These are phyloP conservation scores for Mythimna lalbum DNA, from an alignment of 2,888 invertebrate species.

Conservation along the genomic window DNA sequence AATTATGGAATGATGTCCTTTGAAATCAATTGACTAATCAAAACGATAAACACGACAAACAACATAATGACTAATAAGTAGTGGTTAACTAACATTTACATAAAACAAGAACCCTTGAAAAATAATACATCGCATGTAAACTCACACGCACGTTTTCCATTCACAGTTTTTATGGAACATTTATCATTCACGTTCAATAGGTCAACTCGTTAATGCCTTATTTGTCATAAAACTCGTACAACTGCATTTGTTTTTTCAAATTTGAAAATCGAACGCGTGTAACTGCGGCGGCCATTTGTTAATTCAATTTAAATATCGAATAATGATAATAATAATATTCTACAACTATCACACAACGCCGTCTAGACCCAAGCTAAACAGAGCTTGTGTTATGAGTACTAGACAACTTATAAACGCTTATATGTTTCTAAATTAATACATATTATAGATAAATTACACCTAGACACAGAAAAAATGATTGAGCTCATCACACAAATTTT, in stretches of 20 bases:
- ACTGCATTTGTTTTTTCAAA: constrained; percentile 16
- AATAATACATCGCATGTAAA: constrained; percentile 21
- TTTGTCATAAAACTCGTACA: constrained; percentile 13
- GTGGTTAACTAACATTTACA: constrained; percentile 1
- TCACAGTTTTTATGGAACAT: constrained; percentile 12
- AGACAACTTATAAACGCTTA: too few species aligned
- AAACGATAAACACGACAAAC: not conserved
- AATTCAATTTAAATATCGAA: not conserved
- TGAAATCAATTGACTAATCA: not conserved
- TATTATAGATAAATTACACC: too few species aligned
- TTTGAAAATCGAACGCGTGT: constrained; percentile 31
- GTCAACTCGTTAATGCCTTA: constrained; percentile 10
- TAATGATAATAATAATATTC: too few species aligned
- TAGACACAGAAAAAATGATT: too few species aligned
- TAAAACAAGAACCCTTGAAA: constrained; percentile 16
- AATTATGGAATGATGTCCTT: not conserved
- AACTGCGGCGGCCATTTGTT: constrained; percentile 7
- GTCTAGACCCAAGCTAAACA: too few species aligned
- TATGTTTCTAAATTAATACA: too few species aligned
- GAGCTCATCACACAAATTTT: too few species aligned
- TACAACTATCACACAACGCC: too few species aligned
- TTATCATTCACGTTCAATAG: constrained; percentile 30
- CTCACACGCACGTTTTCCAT: constrained; percentile 23
- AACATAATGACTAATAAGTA: not conserved
- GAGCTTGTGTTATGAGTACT: too few species aligned